Conservation (phyloP, 2,113 vertebrate species). For the Campylomormyrus numenius region DNA sequence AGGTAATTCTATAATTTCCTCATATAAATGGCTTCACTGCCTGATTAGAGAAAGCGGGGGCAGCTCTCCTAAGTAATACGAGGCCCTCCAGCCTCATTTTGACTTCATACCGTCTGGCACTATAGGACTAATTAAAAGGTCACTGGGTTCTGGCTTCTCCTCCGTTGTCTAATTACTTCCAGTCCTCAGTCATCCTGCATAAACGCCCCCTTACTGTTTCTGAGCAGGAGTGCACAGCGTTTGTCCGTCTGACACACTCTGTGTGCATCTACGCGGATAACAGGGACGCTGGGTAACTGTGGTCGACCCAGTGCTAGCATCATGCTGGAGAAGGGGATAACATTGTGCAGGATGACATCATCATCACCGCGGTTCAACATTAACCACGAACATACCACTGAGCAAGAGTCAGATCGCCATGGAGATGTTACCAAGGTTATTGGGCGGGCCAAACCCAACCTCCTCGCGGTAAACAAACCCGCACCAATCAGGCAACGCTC, state of each 20-base stretch:
- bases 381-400: neutral
- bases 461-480: neutral
- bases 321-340: neutral
- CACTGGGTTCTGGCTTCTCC: neutral
- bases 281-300: neutral
- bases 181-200: neutral
- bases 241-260: neutral
- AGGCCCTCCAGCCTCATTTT: neutral
- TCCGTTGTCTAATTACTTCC: neutral
- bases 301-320: neutral
- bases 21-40: conserved; percentile 1
- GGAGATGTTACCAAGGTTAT: neutral
- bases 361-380: neutral
- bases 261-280: neutral
- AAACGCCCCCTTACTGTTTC: neutral
- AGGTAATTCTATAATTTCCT: conserved; percentile 2
- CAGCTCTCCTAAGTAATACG: neutral
- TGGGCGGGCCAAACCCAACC: neutral
- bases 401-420: neutral
- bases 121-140: neutral
- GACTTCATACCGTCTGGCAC: neutral
- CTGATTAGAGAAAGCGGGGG: neutral
- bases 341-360: neutral
- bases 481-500: neutral
- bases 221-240: neutral